Evolutionary conservation across 64 coral and sea anemone species (phyloP).

Genomic region (Stichodactyla mertensii): DNA sequence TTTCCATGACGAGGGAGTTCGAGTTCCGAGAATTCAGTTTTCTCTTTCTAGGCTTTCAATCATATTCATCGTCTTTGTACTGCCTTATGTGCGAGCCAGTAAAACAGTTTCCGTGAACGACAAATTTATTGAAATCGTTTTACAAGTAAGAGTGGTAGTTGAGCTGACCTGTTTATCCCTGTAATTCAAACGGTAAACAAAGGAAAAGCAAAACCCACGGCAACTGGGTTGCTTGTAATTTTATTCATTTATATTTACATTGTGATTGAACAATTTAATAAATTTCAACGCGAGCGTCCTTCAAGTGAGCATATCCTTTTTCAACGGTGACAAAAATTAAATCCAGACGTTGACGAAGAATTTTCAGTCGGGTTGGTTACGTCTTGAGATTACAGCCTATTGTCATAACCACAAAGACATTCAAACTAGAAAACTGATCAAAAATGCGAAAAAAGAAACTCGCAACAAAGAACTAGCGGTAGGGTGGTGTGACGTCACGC

Average conservation of each 20-base stretch:
- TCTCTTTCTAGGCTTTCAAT: background rate
- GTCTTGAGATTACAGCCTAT: background rate
- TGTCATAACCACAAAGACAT: background rate
- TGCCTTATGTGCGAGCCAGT: background rate
- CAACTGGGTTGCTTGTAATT: background rate
- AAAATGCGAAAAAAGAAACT: background rate
- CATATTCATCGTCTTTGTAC: background rate
- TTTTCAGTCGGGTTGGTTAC: background rate
- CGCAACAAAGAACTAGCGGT: background rate
- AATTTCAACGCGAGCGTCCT: background rate
- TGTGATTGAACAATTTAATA: background rate
- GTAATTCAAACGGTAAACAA: background rate
- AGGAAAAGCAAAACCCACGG: background rate
- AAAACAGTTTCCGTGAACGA: background rate
- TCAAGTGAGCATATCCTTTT: background rate
- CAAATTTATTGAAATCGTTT: background rate
- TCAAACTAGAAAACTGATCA: background rate
- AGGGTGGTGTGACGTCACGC: background rate
- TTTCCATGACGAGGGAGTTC: background rate
- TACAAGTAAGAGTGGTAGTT: background rate
- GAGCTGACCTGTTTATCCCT: background rate
- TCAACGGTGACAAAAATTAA: background rate
- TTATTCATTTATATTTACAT: background rate
- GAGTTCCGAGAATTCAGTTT: background rate
- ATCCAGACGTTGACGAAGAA: background rate